A percentile compares a stretch with the other conserved stretches of the same genome.
Conservation (phyloP, 2,888 invertebrate species). For the Drosophila nigritarsus region DNA sequence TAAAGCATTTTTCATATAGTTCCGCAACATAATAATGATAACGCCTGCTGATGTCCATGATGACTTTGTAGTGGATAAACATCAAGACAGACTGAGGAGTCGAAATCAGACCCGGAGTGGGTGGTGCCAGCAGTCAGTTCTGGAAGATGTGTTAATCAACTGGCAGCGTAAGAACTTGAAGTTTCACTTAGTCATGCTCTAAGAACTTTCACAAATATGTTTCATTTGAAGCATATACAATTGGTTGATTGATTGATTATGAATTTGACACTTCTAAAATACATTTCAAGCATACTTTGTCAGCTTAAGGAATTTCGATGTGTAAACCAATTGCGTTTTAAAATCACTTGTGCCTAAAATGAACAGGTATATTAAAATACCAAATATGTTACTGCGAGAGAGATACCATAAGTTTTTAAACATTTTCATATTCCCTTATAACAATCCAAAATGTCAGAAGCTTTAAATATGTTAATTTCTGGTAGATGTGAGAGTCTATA, state of each 20-base stretch:
- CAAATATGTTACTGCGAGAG: neutral
- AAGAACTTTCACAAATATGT: neutral
- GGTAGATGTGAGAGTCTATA: neutral
- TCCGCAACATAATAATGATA: conserved; percentile 40
- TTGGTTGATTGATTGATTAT: conserved; percentile 5
- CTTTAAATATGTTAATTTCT: neutral
- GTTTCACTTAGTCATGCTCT: conserved; percentile 2
- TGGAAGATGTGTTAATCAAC: conserved; percentile 62
- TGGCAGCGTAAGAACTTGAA: conserved; percentile 15
- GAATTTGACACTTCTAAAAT: neutral
- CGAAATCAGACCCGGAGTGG: neutral
- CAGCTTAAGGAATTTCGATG: neutral
- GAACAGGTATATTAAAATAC: neutral
- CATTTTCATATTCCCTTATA: too few species aligned
- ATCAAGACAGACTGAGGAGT: conserved; percentile 25
- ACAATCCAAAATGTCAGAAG: neutral
- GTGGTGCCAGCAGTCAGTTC: conserved; percentile 28
- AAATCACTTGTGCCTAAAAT: neutral
- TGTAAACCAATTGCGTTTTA: neutral
- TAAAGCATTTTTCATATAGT: conserved; percentile 73
- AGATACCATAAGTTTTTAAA: neutral
- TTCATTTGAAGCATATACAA: conserved; percentile 6
- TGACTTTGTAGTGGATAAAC: conserved; percentile 63
- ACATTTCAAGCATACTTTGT: neutral
- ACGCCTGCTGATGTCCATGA: conserved; percentile 37